Evolutionary conservation across 2,113 vertebrate species (phyloP).

Genomic region (Petrocephalus zakoni): DNA sequence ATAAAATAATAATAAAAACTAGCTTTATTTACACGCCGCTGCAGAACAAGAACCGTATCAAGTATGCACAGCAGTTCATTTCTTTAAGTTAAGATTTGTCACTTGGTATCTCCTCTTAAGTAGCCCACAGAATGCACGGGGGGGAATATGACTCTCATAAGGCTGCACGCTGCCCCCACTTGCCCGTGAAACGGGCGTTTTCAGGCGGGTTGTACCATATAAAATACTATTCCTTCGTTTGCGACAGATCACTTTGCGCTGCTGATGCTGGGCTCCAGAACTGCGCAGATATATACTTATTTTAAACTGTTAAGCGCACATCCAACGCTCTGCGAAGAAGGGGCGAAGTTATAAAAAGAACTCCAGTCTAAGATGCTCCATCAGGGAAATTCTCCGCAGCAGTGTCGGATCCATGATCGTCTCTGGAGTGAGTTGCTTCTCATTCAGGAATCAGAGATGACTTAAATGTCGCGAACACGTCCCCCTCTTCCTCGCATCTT

Average conservation of each 20-base stretch:
- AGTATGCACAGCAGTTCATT: not conserved
- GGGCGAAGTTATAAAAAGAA: not conserved
- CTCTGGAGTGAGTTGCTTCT: no score
- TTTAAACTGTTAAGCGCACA: slow-evolving; percentile 9
- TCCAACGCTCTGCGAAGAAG: not conserved
- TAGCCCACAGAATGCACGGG: not conserved
- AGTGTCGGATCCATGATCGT: not conserved
- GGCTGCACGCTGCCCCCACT: not conserved
- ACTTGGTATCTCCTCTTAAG: not conserved
- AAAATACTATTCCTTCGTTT: not conserved
- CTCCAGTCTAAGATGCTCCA: slow-evolving; percentile 27
- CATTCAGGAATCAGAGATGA: slow-evolving; percentile 19
- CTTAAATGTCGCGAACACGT: slow-evolving; percentile 14
- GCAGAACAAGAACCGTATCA: not conserved
- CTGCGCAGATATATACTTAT: not conserved
- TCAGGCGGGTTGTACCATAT: not conserved
- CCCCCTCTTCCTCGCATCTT: not conserved
- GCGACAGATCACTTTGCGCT: not conserved
- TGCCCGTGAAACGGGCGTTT: not conserved
- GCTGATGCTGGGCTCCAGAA: not conserved
- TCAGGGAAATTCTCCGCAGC: not conserved
- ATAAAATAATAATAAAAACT: no score
- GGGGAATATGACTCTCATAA: not conserved
- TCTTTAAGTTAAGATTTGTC: not conserved
- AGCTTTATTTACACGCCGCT: not conserved